Percentiles rank a stretch among this genome's conserved stretches.
phyloP scores from a whole-genome alignment of 1,140 invertebrate genomes.

The Plectus sambesii region DNA sequence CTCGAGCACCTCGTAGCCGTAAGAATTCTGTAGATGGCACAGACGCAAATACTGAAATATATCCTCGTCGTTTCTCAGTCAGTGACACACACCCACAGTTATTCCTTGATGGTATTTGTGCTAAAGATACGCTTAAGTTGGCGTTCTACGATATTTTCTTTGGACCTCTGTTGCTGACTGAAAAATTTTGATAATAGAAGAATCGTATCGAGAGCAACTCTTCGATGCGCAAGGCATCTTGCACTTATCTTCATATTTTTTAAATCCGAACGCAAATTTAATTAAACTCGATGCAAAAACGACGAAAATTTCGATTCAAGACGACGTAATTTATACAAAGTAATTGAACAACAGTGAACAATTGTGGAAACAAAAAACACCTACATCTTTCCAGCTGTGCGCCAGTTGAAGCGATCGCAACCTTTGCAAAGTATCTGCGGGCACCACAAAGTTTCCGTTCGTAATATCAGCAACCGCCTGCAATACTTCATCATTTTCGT shows the following conservation, averaged over 20 bases:
- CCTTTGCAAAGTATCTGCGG: too few relatives aligned
- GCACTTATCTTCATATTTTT: neutral
- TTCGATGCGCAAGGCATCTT: neutral
- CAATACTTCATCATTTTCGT: too few relatives aligned
- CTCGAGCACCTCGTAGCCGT: slow-evolving; percentile 18
- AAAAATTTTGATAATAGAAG: slow-evolving; percentile 7
- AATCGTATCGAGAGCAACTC: neutral
- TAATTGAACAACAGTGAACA: too few relatives aligned
- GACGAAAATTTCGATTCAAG: too few relatives aligned
- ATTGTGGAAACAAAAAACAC: too few relatives aligned
- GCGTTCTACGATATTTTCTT: neutral
- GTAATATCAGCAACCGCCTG: too few relatives aligned
- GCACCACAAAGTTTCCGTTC: too few relatives aligned
- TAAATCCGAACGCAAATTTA: too few relatives aligned
- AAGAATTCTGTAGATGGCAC: slow-evolving; percentile 17
- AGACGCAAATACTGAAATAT: slow-evolving; percentile 20
- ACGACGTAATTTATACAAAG: too few relatives aligned
- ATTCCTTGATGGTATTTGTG: neutral
- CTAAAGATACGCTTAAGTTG: slow-evolving; percentile 1
- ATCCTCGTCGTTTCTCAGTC: slow-evolving; percentile 1
- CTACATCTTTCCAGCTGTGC: too few relatives aligned
- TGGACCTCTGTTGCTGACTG: slow-evolving; percentile 17
- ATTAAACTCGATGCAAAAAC: too few relatives aligned
- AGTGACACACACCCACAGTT: neutral
- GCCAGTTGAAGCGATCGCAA: too few relatives aligned